Conservation (phyloP, 2,888 invertebrate genomes). For the Lasioglossum calceatum region DNA sequence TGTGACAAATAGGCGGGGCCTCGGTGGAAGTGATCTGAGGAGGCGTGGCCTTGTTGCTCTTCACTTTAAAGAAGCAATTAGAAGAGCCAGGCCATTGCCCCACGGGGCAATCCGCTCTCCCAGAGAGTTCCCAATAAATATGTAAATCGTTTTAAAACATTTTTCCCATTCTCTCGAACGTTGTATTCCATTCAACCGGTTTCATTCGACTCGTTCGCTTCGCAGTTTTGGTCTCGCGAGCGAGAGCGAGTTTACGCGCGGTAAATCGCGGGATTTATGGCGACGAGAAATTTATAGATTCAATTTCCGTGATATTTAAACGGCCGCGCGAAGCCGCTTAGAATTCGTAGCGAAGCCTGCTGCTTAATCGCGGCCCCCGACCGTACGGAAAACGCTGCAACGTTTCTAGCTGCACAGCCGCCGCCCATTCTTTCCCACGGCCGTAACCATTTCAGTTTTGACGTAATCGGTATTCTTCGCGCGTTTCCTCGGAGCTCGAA, state of each 20-base stretch:
- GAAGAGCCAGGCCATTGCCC: no score
- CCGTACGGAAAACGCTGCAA: not conserved
- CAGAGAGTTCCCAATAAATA: not conserved
- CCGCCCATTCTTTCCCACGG: not conserved
- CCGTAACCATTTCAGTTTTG: constrained; percentile 5
- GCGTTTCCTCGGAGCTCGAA: not conserved
- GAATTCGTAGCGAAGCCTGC: constrained; percentile 58
- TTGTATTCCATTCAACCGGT: not conserved
- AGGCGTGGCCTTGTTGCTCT: not conserved
- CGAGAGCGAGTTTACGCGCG: constrained; percentile 69
- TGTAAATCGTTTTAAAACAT: not conserved
- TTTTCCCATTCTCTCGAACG: not conserved
- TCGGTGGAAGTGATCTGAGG: not conserved
- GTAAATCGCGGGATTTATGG: constrained; percentile 77
- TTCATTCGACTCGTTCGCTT: not conserved
- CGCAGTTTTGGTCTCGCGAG: constrained; percentile 11
- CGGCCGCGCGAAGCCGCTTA: constrained; percentile 60
- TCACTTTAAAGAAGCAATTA: no score
- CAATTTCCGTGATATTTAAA: constrained; percentile 82
- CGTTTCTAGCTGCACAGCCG: not conserved
- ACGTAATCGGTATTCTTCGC: not conserved
- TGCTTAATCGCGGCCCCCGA: constrained; percentile 54
- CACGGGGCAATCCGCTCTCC: no score
- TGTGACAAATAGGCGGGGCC: not conserved
- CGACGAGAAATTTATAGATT: constrained; percentile 79